phyloP scores from a whole-genome alignment of 2,113 vertebrate genomes.

The Psettodes erumei region DNA sequence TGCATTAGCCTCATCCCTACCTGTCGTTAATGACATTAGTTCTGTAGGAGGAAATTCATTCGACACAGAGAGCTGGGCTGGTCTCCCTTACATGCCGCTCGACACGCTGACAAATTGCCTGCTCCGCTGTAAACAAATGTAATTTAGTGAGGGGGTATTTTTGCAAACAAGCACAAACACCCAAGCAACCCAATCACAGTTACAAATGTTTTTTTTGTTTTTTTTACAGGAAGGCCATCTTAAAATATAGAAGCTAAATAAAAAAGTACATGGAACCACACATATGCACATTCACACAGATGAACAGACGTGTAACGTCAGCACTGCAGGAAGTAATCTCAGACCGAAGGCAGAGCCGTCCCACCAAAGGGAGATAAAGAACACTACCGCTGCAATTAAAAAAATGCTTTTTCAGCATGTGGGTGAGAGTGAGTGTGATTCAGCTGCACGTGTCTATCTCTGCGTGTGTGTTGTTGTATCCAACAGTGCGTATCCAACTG shows the following conservation, averaged over 20 bases:
- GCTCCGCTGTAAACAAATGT: slow-evolving; percentile 40
- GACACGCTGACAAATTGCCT: slow-evolving; percentile 49
- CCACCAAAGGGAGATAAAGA: slow-evolving; percentile 50
- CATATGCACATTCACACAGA: slow-evolving; percentile 1
- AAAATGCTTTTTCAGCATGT: slow-evolving; percentile 61
- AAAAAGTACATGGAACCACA: neutral
- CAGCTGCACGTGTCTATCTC: slow-evolving; percentile 28
- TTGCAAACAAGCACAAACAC: slow-evolving; percentile 9
- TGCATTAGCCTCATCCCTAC: slow-evolving; percentile 61
- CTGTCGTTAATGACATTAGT: slow-evolving; percentile 68
- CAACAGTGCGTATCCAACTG: slow-evolving; percentile 54
- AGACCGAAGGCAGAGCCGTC: slow-evolving; percentile 28
- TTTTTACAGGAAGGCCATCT: neutral
- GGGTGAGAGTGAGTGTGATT: slow-evolving; percentile 22
- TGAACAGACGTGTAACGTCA: neutral
- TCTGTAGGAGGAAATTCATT: slow-evolving; percentile 68
- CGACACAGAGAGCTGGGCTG: slow-evolving; percentile 33
- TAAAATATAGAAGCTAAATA: neutral
- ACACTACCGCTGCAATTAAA: slow-evolving; percentile 6
- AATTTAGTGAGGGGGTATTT: slow-evolving; percentile 14
- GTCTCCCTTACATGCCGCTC: slow-evolving; percentile 29
- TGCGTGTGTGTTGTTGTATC: slow-evolving; percentile 33
- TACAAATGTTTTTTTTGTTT: no score
- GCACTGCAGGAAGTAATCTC: slow-evolving; percentile 26
- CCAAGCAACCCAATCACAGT: no score